Evolutionary conservation across 2,888 invertebrate species (phyloP).

Genomic region (Ochlodes sylvanus): DNA sequence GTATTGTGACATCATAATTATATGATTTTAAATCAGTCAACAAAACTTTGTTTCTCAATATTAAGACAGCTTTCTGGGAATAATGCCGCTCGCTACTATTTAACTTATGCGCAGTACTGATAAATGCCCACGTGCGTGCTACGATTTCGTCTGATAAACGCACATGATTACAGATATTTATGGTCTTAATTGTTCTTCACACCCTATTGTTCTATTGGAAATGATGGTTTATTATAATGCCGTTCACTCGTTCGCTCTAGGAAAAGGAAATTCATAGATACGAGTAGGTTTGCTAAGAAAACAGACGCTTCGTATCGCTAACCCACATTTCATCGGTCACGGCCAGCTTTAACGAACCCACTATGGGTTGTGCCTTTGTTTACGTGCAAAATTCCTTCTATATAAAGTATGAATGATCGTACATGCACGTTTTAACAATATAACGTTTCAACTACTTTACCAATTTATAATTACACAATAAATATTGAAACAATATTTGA

Average conservation of each 20-base stretch:
- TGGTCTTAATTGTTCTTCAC: neutral
- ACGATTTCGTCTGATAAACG: slow-evolving; percentile 6
- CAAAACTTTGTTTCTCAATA: no score
- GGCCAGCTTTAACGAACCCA: slow-evolving; percentile 12
- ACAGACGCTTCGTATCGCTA: neutral
- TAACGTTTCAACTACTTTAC: no score
- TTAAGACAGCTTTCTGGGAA: no score
- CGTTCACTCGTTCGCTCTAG: neutral
- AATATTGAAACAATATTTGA: no score
- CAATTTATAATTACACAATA: no score
- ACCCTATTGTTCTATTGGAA: neutral
- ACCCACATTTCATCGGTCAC: neutral
- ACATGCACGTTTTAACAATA: no score
- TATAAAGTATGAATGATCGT: no score
- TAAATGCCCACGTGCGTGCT: slow-evolving; percentile 12
- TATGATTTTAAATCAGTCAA: no score
- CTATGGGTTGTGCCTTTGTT: neutral
- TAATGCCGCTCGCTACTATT: no score
- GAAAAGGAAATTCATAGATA: neutral
- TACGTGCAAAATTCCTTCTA: no score
- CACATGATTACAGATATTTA: neutral
- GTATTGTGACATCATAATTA: no score
- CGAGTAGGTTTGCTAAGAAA: neutral
- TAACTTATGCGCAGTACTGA: neutral
- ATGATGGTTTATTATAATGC: neutral